Percentiles rank a stretch among this genome's conserved stretches.
These are phyloP conservation scores for Suncus etruscus DNA, from an alignment of 2,113 vertebrate species.

Conservation along the genomic window DNA sequence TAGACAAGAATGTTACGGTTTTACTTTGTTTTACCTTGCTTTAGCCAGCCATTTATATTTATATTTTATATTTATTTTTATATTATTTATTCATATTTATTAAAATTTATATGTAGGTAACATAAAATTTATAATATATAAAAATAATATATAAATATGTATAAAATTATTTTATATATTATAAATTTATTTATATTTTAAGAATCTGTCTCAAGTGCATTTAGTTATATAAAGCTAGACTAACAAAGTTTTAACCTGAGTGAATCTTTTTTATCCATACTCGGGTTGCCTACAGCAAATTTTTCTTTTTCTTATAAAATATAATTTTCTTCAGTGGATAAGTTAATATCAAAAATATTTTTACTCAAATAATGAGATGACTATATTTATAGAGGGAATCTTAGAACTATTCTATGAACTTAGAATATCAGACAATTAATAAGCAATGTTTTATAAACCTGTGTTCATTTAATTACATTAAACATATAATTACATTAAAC, in stretches of 20 bases:
- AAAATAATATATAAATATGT: too few species aligned
- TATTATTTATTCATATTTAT: too few species aligned
- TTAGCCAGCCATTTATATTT: too few species aligned
- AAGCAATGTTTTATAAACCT: background rate
- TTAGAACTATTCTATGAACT: background rate
- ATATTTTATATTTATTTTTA: too few species aligned
- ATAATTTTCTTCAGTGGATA: background rate
- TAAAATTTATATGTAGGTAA: too few species aligned
- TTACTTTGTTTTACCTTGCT: too few species aligned
- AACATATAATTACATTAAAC: too few species aligned
- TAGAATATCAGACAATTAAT: background rate
- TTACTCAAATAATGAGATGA: background rate
- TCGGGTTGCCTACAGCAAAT: background rate
- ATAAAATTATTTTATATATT: too few species aligned
- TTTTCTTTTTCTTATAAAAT: constrained; percentile 4
- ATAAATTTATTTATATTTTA: too few species aligned
- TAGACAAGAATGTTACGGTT: too few species aligned
- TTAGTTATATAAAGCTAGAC: background rate
- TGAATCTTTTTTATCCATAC: background rate
- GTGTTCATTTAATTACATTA: background rate
- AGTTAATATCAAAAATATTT: background rate
- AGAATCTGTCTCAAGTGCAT: background rate
- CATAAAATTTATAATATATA: too few species aligned
- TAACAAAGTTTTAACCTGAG: background rate
- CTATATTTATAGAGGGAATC: background rate